Percentiles rank a stretch among this genome's conserved stretches.
Evolutionary conservation across 2,113 vertebrate genomes (phyloP).

Genomic region (Phalacrocorax carbo): DNA sequence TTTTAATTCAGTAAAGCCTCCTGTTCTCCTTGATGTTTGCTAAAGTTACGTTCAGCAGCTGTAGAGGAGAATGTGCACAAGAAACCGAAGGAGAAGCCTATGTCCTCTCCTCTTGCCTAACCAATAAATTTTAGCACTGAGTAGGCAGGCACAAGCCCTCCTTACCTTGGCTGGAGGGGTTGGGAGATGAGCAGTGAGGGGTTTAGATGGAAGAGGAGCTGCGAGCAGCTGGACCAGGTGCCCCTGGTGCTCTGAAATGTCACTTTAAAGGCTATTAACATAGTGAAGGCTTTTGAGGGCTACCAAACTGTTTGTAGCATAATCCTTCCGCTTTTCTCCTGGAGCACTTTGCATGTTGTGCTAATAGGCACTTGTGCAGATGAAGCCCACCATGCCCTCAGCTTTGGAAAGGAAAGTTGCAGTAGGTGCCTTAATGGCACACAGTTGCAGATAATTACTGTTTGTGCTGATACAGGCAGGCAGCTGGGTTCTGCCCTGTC

Average conservation of each 20-base stretch:
- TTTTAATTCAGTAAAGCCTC: constrained; percentile 84
- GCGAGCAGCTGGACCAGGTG: constrained; percentile 51
- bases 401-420: not conserved
- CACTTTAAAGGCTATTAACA: constrained; percentile 37
- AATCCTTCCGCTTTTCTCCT: constrained; percentile 29
- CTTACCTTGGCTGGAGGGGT: constrained; percentile 20
- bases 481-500: not conserved
- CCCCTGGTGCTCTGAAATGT: constrained; percentile 23
- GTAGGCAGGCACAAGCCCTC: constrained; percentile 42
- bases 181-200: not conserved
- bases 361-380: not conserved
- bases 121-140: constrained; percentile 66
- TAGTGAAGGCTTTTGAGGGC: constrained; percentile 50
- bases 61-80: constrained; percentile 73
- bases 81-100: constrained; percentile 66
- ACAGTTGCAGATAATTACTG: not conserved
- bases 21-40: constrained; percentile 86
- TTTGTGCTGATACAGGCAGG: not conserved
- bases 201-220: not conserved
- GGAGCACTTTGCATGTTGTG: not conserved
- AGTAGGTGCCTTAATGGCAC: not conserved
- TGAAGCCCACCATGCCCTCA: not conserved
- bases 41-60: constrained; percentile 86
- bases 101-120: constrained; percentile 50
- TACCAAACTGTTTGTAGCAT: constrained; percentile 20